Evolutionary conservation across 2,888 invertebrate genomes (phyloP).

Genomic region (Phlogophora meticulosa): DNA sequence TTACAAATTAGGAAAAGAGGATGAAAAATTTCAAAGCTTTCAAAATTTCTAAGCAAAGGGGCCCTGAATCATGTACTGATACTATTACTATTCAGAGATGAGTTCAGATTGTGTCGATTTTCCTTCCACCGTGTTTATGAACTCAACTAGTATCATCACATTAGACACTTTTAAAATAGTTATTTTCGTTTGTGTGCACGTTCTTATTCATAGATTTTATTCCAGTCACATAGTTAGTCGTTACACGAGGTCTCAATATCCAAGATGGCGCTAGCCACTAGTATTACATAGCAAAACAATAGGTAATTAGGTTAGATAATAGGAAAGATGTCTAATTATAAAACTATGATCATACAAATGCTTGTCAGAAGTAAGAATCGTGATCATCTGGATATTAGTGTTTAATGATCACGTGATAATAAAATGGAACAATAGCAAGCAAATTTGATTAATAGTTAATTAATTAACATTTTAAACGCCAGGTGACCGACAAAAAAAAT

Average conservation of each 20-base stretch:
- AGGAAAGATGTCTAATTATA: slow-evolving; percentile 21
- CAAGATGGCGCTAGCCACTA: slow-evolving; percentile 6
- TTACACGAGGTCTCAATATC: background rate
- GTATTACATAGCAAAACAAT: slow-evolving; percentile 31
- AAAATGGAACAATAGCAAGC: background rate
- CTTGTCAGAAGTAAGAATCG: slow-evolving; percentile 6
- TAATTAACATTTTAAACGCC: too few relatives aligned
- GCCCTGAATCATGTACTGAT: too few relatives aligned
- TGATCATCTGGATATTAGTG: slow-evolving; percentile 2
- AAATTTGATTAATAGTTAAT: slow-evolving; percentile 10
- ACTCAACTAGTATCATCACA: too few relatives aligned
- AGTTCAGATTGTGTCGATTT: too few relatives aligned
- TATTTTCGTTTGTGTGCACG: too few relatives aligned
- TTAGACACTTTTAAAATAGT: too few relatives aligned
- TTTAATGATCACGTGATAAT: slow-evolving; percentile 21
- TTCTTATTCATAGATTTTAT: background rate
- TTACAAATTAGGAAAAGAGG: too few relatives aligned
- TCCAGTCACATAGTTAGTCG: background rate
- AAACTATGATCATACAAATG: slow-evolving; percentile 12
- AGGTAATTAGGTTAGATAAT: slow-evolving; percentile 35
- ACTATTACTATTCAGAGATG: too few relatives aligned
- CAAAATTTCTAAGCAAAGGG: too few relatives aligned
- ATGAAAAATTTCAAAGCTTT: too few relatives aligned
- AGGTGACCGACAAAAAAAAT: too few relatives aligned
- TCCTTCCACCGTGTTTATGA: too few relatives aligned